Evolutionary conservation across 2,113 vertebrate species (phyloP).

Genomic region (Eonycteris spelaea): DNA sequence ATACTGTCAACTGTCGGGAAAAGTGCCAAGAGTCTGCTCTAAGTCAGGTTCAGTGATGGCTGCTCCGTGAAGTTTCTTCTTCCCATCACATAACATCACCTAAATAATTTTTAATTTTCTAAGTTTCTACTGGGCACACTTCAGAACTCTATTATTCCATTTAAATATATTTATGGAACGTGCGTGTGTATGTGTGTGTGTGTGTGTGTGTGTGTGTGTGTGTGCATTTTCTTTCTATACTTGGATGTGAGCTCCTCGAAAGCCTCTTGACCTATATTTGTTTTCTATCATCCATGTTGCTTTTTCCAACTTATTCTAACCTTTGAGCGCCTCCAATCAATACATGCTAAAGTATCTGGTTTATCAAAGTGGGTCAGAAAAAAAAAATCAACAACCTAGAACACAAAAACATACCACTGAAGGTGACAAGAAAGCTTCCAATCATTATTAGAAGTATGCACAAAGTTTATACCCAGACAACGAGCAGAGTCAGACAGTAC

Average conservation of each 20-base stretch:
- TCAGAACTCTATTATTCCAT: neutral
- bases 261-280: accelerated
- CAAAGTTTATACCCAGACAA: neutral
- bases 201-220: neutral
- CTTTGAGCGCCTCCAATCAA: neutral
- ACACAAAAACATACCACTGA: neutral
- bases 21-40: accelerated
- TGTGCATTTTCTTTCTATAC: neutral
- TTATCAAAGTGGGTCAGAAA: neutral
- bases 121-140: neutral
- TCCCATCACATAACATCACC: neutral
- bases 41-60: neutral
- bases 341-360: neutral
- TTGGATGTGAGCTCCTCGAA: neutral
- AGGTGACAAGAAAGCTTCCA: neutral
- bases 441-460: neutral
- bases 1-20: neutral
- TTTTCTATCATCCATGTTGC: neutral
- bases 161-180: neutral
- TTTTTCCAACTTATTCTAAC: neutral
- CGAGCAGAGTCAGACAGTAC: neutral
- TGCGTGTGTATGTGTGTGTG: neutral
- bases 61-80: neutral
- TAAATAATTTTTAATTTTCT: neutral
- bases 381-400: neutral